Evolutionary conservation across 2,888 invertebrate species (phyloP), one percentile per base, ranked within the genome.

Genomic region (Ornithoptera alexandrae): DNA sequence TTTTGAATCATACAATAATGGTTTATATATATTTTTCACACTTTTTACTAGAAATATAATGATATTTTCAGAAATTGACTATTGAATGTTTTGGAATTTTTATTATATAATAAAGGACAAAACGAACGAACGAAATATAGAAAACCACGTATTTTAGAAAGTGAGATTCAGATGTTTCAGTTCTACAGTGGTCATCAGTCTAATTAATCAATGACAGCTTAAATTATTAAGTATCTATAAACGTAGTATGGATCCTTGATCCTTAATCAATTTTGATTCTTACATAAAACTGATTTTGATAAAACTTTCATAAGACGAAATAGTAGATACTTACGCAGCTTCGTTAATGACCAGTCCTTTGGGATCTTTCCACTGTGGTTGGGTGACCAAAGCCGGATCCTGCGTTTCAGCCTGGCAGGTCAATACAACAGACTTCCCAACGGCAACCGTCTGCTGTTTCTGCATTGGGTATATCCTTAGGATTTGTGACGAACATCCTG

Each of bases 331-430:
- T 94, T 87, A 95, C 95, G 93, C 92, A 76, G 93, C 94, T 74
- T 94, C 94, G 76, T 95, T 94, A 79, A 97, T 96, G 70, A 94
- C 94, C 73, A 94, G 93, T 79, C 95, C 95, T 73, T 93, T 92
- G 62, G 95, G 95, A 84, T 97, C 97, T 75, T 94, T 93, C 97
- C 97, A 97, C 81, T 96, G 95, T 61, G 97, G 94, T 79, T 96
- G 95, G 46, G 94, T 94, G 68, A 97, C 94, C 57, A 96, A 91
- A 10, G 90, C 89, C 2, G 94, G 93, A 78, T 97, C 94, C 0
- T 94, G 94, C 1, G 95, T 96, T 65, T 94, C 94, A 6, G 96
- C 95, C 76, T 94, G 94, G 84, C 97, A 97, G 7, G 97, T 97
- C 74, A 97, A 90, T 65, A 97, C 95, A 70, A 97, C 93, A 58